Evolutionary conservation across 2,113 vertebrate species (phyloP).

Genomic region (Danio rerio): GRCz12tu NC_133191.1:2010501-2011000

Average conservation of each 20-base stretch:
- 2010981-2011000: too few relatives aligned
- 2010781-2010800: too few relatives aligned
- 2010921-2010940: too few relatives aligned
- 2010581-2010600: slow-evolving; percentile 58
- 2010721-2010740: neutral
- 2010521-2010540: neutral
- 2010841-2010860: neutral
- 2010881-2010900: too few relatives aligned
- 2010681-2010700: slow-evolving; percentile 13
- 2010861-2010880: neutral
- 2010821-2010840: slow-evolving; percentile 1
- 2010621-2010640: slow-evolving; percentile 65
- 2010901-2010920: too few relatives aligned
- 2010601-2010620: slow-evolving; percentile 57
- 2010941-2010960: too few relatives aligned
- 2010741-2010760: neutral
- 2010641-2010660: slow-evolving; percentile 50
- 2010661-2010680: slow-evolving; percentile 37
- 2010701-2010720: slow-evolving; percentile 3
- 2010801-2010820: neutral
- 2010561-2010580: slow-evolving; percentile 35
- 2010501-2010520: slow-evolving; percentile 25
- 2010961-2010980: too few relatives aligned
- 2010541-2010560: neutral
- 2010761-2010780: neutral